Evolutionary conservation across 2,888 invertebrate genomes (phyloP), one percentile per base, ranked within the genome.

Genomic region (Lithophane semibrunnea): DNA sequence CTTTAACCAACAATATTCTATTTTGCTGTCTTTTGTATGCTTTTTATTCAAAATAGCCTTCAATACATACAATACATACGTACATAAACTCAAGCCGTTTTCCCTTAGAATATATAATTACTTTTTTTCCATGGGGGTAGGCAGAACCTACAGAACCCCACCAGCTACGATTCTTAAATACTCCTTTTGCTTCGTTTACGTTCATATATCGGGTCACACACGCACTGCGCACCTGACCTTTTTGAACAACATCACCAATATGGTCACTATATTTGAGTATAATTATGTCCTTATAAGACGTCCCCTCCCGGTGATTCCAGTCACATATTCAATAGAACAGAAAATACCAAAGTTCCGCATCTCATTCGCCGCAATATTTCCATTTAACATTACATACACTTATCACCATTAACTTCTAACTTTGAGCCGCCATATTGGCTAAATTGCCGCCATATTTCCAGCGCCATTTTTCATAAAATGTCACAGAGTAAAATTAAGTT

Each of bases 401-500:
- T 56, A 65, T 54, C 75, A 52, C 42, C 74, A 64, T 72, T 84
- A 72, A 56, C 69, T 47, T 70, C 72, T 73, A 84, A 72, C 61
- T 79, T 79, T 75, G 56, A 24, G 61, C 29, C 63, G 70, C 68
- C 65, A 85, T 80, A 65, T 84, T 85, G 61, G 21, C 49, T n/a
- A 52, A 68, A 73, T 67, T 78, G 16, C 49, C 71, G 69, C 79
- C 73, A 73, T 76, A 69, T 80, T 61, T 69, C 24, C 49, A 60
- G 29, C 73, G 72, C 18, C 77, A 78, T 86, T 86, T 86, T 77
- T 82, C 81, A 73, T 76, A 75, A 79, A 79, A 84, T 79, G 86
- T 56, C 77, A 86, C 75, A 71, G 75, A 75, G 74, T 79, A 65
- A 82, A 85, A 85, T 88, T 84, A 87, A 81, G 88, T 87, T 86